Conservation (phyloP, 2,888 invertebrate genomes). For the Phoenoteleia sp. region DNA sequence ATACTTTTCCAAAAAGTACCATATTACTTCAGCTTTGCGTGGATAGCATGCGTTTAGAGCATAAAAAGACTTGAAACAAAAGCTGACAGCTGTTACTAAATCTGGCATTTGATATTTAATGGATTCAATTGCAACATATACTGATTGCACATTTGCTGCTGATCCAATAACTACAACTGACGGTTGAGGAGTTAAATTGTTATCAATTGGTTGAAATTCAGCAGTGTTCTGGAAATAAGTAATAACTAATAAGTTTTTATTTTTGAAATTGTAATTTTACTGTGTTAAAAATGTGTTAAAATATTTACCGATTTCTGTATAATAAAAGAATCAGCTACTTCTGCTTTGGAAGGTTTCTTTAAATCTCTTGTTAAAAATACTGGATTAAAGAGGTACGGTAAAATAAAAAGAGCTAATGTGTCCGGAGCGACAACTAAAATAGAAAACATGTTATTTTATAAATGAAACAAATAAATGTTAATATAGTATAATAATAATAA, state of each 20-base stretch:
- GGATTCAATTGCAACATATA: too few relatives aligned
- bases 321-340: conserved; percentile 17
- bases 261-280: too few relatives aligned
- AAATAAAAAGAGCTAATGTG: conserved; percentile 8
- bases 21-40: conserved; percentile 12
- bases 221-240: conserved; percentile 10
- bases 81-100: too few relatives aligned
- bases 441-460: too few relatives aligned
- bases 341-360: conserved; percentile 22
- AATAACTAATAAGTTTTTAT: too few relatives aligned
- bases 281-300: too few relatives aligned
- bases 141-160: too few relatives aligned
- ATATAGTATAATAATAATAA: too few relatives aligned
- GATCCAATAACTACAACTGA: conserved; percentile 26
- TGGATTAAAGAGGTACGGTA: conserved; percentile 25
- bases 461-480: background rate
- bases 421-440: conserved; percentile 1
- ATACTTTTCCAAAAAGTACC: conserved; percentile 29
- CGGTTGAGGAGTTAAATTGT: conserved; percentile 4
- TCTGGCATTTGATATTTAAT: too few relatives aligned
- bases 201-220: background rate
- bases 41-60: too few relatives aligned
- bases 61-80: too few relatives aligned
- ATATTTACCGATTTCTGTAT: conserved; percentile 10
- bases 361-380: background rate